A percentile compares a stretch with the other conserved stretches of the same genome.
Conservation (phyloP, 2,797 vertebrate species). For the Urosaurus nigricauda region DNA sequence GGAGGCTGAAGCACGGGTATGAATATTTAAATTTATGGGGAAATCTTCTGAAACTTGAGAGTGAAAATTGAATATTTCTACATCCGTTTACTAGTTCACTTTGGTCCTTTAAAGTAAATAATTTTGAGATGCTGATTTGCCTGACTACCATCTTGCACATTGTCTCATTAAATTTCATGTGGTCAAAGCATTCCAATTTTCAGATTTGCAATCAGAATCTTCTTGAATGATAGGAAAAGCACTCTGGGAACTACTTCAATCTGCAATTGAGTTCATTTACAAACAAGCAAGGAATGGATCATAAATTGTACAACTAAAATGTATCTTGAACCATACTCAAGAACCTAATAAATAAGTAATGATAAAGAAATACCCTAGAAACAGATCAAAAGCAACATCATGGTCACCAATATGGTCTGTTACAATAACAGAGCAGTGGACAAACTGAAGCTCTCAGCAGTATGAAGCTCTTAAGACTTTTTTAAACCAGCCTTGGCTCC, state of each 20-base stretch:
- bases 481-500: too few species aligned
- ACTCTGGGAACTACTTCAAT: not conserved
- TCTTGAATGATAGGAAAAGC: not conserved
- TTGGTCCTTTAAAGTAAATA: constrained; percentile 25
- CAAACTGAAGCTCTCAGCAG: too few species aligned
- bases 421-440: too few species aligned
- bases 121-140: constrained; percentile 38
- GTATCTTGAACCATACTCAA: too few species aligned
- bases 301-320: not conserved
- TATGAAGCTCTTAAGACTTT: too few species aligned
- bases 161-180: not conserved
- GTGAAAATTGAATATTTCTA: constrained; percentile 51
- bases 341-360: too few species aligned
- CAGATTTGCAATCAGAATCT: not conserved
- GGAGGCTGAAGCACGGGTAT: constrained; percentile 44
- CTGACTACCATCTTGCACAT: not conserved
- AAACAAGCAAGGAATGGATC: not conserved
- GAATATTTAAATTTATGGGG: constrained; percentile 47
- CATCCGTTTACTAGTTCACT: constrained; percentile 50
- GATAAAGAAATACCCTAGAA: too few species aligned
- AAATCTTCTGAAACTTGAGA: constrained; percentile 55
- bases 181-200: not conserved
- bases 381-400: too few species aligned
- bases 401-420: too few species aligned
- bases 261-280: not conserved